phyloP scores from a whole-genome alignment of 2,113 vertebrate species.

The Chaetodon auriga region DNA sequence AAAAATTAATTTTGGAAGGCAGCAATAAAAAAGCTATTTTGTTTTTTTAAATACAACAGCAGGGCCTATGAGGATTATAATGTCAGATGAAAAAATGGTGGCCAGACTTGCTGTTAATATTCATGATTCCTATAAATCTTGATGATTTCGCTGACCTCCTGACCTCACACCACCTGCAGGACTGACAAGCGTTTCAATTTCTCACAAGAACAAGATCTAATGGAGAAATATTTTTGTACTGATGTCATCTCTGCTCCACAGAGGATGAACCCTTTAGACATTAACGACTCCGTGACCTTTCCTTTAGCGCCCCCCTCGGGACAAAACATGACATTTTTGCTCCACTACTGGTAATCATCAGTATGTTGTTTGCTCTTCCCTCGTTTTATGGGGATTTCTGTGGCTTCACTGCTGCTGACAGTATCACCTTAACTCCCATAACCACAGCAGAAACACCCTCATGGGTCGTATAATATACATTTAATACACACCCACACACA shows the following conservation, averaged over 20 bases:
- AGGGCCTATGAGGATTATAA: no score
- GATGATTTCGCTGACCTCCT: not conserved
- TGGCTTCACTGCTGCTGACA: conserved; percentile 43
- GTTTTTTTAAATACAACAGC: not conserved
- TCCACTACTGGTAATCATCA: not conserved
- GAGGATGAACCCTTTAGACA: conserved; percentile 10
- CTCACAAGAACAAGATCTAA: not conserved
- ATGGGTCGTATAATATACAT: conserved; percentile 15
- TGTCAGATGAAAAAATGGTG: not conserved
- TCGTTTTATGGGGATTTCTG: conserved; percentile 41
- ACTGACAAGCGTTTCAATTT: not conserved
- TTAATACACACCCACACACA: conserved; percentile 8
- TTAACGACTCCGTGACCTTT: not conserved
- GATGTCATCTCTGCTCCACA: not conserved
- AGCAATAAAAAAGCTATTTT: no score
- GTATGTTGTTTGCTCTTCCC: conserved; percentile 31
- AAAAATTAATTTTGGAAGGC: not conserved
- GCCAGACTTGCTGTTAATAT: not conserved
- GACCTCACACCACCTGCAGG: not conserved
- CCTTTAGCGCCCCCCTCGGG: conserved; percentile 4
- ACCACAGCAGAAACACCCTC: conserved; percentile 48
- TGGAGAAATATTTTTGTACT: not conserved
- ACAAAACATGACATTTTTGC: not conserved
- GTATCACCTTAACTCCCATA: conserved; percentile 51
- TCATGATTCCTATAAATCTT: not conserved